Base-by-base conservation (phyloP, 2,113 vertebrate genomes). In the Hemicordylus capensis region DNA sequence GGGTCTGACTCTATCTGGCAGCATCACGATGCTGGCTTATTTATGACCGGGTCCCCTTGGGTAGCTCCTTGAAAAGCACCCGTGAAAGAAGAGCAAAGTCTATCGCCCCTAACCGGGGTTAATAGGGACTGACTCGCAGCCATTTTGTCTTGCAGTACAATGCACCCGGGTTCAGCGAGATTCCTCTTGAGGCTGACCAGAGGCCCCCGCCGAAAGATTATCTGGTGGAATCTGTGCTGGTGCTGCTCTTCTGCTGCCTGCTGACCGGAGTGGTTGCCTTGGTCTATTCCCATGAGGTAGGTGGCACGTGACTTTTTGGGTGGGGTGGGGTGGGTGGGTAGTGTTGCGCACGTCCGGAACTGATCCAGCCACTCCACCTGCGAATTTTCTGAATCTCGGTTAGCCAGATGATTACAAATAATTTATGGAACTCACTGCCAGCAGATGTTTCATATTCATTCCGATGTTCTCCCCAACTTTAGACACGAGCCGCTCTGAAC, bases 221-320 rank as follows among this genome's bases (percentile, higher is more conserved):
- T 93, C 87, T 97, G 95, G 86, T 96, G 86, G 97, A 98, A 91
- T 97, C 97, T 0, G 90, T 97, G 86, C 93, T 98, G 88, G 97
- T 96, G 80, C 97, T 95, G 0, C 4, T 97, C 79, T 97, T 97
- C 96, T 98, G 97, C 95, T 98, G 97, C 84, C 86, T 97, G 39
- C 88, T 97, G 14, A 97, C 96, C 0, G 97, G 97, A 0, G 84
- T 96, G 76, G 0, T 96, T 0, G 97, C 97, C 0, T 85, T 97
- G 0, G 76, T 97, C 84, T 97, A 97, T 79, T 97, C 97, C 2
- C 89, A 96, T 0, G 95, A 97, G 97, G 97, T 97, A 89, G 58
- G 91, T 31, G 1, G 9, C 4, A 46, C 31, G 9, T 48, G 20
- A 54, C 7, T 4, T 12, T n/a, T 51, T 56, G 26, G 48, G 48